Evolutionary conservation across 2,888 invertebrate genomes (phyloP).

Genomic region (Hedychridium roseum): DNA sequence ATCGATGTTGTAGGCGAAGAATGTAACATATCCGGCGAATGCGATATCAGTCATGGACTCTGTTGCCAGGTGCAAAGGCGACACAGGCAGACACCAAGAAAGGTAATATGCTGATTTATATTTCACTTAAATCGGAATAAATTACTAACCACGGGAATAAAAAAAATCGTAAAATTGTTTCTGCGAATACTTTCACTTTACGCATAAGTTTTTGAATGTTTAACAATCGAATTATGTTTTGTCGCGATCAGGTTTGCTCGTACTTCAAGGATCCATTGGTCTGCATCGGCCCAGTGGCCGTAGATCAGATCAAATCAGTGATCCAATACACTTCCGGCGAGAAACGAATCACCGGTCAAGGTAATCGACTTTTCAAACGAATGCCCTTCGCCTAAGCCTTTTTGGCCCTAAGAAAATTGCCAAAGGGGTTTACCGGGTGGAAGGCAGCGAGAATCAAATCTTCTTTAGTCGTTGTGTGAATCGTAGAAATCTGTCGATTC

Average conservation of each 20-base stretch:
- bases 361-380: conserved; percentile 57
- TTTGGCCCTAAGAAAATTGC: conserved; percentile 13
- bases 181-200: too few species aligned
- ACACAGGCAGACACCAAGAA: conserved; percentile 84
- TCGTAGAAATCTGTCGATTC: conserved; percentile 27
- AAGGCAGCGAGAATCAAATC: conserved; percentile 27
- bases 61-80: conserved; percentile 89
- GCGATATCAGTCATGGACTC: conserved; percentile 83
- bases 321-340: conserved; percentile 85
- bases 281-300: conserved; percentile 86
- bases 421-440: conserved; percentile 11
- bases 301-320: conserved; percentile 75
- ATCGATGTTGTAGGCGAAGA: conserved; percentile 75
- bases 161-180: neutral
- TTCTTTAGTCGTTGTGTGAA: conserved; percentile 11
- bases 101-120: conserved; percentile 66
- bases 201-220: neutral
- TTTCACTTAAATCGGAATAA: neutral
- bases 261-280: conserved; percentile 90
- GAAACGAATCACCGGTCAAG: conserved; percentile 74
- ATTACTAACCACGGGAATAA: neutral
- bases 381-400: conserved; percentile 50
- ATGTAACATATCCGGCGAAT: conserved; percentile 83
- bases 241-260: conserved; percentile 76
- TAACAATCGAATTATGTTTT: neutral